phyloP scores from a whole-genome alignment of 2,888 invertebrate species.

The Perithous albicinctus region DNA sequence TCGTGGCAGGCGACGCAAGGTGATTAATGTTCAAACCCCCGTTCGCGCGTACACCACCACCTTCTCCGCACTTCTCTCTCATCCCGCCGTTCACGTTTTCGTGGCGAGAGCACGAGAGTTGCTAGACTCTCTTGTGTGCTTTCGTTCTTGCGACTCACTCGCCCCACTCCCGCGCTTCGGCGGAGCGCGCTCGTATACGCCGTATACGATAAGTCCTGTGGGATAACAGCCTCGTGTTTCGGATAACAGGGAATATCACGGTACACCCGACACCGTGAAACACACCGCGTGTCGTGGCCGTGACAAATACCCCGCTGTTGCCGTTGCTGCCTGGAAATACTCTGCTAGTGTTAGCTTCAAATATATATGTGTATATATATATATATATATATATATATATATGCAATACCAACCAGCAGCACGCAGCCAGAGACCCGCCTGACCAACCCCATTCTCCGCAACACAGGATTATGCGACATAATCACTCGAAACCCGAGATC shows the following conservation, averaged over 20 bases:
- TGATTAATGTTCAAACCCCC: conserved; percentile 80
- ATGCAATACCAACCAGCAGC: conserved; percentile 11
- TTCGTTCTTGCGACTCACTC: conserved; percentile 60
- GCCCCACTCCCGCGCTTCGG: conserved; percentile 64
- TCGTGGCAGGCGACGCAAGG: conserved; percentile 78
- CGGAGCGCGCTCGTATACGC: conserved; percentile 74
- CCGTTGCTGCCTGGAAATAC: conserved; percentile 33
- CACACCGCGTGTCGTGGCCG: conserved; percentile 67
- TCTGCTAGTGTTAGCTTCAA: conserved; percentile 6
- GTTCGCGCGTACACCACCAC: conserved; percentile 18
- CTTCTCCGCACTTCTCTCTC: conserved; percentile 35
- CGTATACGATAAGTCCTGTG: conserved; percentile 83
- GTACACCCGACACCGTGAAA: conserved; percentile 78
- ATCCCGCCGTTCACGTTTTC: conserved; percentile 48
- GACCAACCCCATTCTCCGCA: conserved; percentile 77
- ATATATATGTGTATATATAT: too few relatives aligned
- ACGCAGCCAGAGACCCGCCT: conserved; percentile 68
- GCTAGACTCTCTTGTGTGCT: conserved; percentile 42
- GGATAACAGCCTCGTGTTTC: conserved; percentile 84
- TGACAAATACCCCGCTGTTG: conserved; percentile 67
- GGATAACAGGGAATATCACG: conserved; percentile 84
- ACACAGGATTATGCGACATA: conserved; percentile 83
- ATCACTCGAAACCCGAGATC: conserved; percentile 83
- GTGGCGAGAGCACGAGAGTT: conserved; percentile 30
- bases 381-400: conserved; percentile 15